A percentile compares a stretch with the other conserved stretches of the same genome.
These are phyloP conservation scores for Aphidius ervi DNA, from an alignment of 1,140 invertebrate species.

Conservation along the genomic window DNA sequence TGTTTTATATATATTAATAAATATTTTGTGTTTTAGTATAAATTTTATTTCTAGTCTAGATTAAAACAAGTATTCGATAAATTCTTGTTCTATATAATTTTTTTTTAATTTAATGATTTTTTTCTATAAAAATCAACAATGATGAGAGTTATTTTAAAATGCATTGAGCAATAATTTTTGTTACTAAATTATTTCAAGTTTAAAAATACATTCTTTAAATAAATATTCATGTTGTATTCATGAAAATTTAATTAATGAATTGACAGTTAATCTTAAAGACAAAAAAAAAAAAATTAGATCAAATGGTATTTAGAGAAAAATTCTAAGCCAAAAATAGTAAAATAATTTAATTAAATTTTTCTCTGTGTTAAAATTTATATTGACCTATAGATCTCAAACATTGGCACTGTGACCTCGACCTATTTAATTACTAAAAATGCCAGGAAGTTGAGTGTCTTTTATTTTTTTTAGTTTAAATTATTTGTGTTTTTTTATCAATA, in stretches of 20 bases:
- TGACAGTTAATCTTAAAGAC: too few relatives aligned
- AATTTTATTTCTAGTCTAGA: slow-evolving; percentile 6
- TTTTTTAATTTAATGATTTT: too few relatives aligned
- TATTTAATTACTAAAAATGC: slow-evolving; percentile 7
- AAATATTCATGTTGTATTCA: background rate
- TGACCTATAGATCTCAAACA: slow-evolving; percentile 42
- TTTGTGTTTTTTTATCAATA: background rate
- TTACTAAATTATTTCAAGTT: too few relatives aligned
- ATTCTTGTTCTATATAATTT: too few relatives aligned
- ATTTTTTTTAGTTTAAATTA: slow-evolving; percentile 2
- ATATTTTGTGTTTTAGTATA: background rate
- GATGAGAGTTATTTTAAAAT: too few relatives aligned
- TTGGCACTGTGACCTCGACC: slow-evolving; percentile 25
- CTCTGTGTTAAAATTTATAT: slow-evolving; percentile 4
- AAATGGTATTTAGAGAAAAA: too few relatives aligned
- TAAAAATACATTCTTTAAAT: background rate
- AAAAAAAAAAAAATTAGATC: too few relatives aligned
- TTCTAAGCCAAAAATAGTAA: background rate
- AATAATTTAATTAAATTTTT: slow-evolving; percentile 1
- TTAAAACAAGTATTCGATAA: background rate
- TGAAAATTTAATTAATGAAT: too few relatives aligned
- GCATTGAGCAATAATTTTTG: too few relatives aligned
- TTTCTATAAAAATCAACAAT: too few relatives aligned
- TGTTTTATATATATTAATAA: background rate
- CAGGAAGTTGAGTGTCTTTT: slow-evolving; percentile 10